A percentile compares a stretch with the other conserved stretches of the same genome.
Conservation (phyloP, 2,797 vertebrate genomes). For the Thripadectes ignobilis region DNA sequence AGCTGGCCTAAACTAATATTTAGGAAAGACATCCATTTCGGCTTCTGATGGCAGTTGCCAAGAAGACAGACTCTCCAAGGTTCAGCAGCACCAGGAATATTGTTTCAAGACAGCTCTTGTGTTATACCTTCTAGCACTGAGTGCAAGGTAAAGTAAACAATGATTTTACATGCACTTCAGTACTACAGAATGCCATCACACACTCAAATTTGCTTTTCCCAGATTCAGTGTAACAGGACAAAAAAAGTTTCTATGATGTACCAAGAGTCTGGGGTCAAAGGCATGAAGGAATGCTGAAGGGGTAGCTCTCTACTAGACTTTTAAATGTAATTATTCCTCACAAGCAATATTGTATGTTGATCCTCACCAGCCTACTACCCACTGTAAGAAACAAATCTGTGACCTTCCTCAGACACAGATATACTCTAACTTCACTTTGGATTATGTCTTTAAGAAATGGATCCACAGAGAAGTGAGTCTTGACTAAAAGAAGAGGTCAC, state of each 20-base stretch:
- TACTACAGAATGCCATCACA: neutral
- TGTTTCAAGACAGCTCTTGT: neutral
- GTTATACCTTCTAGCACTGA: neutral
- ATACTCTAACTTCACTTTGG: neutral
- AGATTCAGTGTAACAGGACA: neutral
- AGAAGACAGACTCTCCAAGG: neutral
- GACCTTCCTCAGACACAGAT: neutral
- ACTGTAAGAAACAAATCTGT: neutral
- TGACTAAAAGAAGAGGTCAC: neutral
- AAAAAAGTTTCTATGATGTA: neutral
- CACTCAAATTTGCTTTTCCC: neutral
- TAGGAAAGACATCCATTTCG: neutral
- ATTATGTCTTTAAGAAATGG: neutral
- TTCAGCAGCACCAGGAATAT: neutral
- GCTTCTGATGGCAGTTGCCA: neutral
- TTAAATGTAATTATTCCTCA: neutral
- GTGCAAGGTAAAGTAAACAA: neutral
- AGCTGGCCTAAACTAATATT: neutral
- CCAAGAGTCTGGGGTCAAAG: neutral
- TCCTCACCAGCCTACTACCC: neutral
- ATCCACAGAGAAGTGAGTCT: neutral
- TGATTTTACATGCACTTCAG: neutral
- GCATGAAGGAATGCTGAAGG: neutral
- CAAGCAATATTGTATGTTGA: neutral
- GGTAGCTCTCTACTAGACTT: neutral